Evolutionary conservation across 2,888 invertebrate genomes (phyloP).

Genomic region (Chrysodeixis includens): DNA sequence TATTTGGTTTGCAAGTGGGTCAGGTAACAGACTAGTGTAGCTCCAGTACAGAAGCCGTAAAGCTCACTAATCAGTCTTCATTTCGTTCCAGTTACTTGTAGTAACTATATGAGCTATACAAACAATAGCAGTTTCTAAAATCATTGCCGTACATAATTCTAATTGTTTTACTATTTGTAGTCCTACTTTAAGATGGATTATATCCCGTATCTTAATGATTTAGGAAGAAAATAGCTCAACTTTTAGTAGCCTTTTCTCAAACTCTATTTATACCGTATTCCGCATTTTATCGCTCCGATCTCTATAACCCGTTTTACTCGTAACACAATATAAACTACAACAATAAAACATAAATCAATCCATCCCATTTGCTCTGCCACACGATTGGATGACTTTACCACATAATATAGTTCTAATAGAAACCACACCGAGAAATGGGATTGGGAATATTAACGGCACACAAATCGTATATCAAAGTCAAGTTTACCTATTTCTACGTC

Average conservation of each 20-base stretch:
- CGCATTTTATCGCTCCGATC: too few relatives aligned
- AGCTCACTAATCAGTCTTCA: slow-evolving; percentile 10
- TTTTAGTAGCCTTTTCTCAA: too few relatives aligned
- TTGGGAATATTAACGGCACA: background rate
- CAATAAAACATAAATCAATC: background rate
- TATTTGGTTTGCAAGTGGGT: slow-evolving; percentile 15
- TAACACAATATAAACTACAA: too few relatives aligned
- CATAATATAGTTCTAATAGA: background rate
- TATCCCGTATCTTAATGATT: too few relatives aligned
- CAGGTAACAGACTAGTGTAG: slow-evolving; percentile 15
- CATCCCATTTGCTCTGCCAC: background rate
- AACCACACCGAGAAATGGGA: background rate
- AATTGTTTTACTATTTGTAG: background rate
- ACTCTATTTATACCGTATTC: too few relatives aligned
- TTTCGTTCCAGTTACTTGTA: slow-evolving; percentile 12
- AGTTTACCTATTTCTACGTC: background rate
- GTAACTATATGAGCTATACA: slow-evolving; percentile 7
- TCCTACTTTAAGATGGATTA: too few relatives aligned
- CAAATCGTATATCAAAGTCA: background rate
- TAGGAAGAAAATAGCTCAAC: too few relatives aligned
- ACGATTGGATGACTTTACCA: background rate
- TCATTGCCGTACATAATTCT: background rate
- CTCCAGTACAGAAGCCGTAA: slow-evolving; percentile 35
- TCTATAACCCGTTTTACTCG: too few relatives aligned
- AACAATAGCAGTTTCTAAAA: background rate